phyloP scores from a whole-genome alignment of 2,797 vertebrate genomes.

The Rhabdomys pumilio region DNA sequence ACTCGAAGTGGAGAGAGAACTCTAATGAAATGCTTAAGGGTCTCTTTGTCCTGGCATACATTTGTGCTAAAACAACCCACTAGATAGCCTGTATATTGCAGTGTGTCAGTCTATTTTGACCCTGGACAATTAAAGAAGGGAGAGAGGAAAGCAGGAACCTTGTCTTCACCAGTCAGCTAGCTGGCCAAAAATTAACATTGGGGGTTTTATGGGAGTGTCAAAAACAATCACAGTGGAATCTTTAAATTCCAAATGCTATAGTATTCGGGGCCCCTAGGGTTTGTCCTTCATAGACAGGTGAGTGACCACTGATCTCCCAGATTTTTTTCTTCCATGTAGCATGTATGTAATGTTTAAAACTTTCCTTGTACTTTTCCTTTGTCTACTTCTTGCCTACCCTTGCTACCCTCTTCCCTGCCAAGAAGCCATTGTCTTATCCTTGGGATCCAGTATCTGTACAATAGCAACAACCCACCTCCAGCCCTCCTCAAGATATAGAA shows the following conservation, averaged over 20 bases:
- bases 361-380: background rate
- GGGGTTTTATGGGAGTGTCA: background rate
- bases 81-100: rapidly evolving
- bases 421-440: background rate
- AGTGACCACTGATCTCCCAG: background rate
- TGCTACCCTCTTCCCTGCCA: background rate
- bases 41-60: rapidly evolving
- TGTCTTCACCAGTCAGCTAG: background rate
- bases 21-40: background rate
- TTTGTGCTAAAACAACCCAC: background rate
- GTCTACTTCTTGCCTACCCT: background rate
- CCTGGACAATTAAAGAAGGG: background rate
- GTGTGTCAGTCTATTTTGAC: background rate
- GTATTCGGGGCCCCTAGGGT: background rate
- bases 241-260: background rate
- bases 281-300: background rate
- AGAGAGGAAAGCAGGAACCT: background rate
- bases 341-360: background rate
- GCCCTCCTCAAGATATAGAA: background rate
- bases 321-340: rapidly evolving
- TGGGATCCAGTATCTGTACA: background rate
- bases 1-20: background rate
- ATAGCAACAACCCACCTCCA: background rate
- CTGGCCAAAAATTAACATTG: background rate
- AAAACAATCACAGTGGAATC: background rate